Evolutionary conservation across 2,888 invertebrate species (phyloP), one percentile per base, ranked within the genome.

Genomic region (Drosophila demipolita): DNA sequence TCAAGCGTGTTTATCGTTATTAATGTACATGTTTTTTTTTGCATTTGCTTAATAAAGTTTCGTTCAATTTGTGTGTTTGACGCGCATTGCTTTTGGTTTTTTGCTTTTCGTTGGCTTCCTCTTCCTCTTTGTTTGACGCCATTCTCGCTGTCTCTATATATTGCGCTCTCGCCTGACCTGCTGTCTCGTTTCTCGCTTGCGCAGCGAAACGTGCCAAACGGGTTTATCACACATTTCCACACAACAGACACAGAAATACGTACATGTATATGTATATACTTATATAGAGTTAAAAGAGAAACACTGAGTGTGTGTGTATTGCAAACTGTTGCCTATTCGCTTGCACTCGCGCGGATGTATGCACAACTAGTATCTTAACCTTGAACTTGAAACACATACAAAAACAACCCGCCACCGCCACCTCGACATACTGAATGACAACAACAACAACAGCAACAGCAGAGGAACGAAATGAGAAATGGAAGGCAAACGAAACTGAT

Each of bases 311-410:
- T 45, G 11, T 20, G 42, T 20, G 20, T 23, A 29, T 61, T 60
- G 54, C 70, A 49, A 40, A 38, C 61, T 75, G 45, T 68, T 82
- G 75, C 77, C 57, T 73, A 65, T 74, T 80, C 77, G 60, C 68
- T 80, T 75, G 65, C 82, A 73, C 78, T 11, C 38, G 45, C 45
- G 4, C 23, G 36, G 1, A 15, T 29, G 78, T 81, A 89, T 90
- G 83, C 75, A 91, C 83, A 91, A 91, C 91, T 90, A 91, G 86
- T 91, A 90, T 91, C 91, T 92, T 92, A 91, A 92, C 92, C 92
- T 92, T 92, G 92, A 92, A 92, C 92, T 92, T 92, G 92, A 92
- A 92, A 92, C 83, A 89, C 79, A 90, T 83, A 54, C 63, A 69
- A 45, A 23, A 23, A 45, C 69, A 64, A 63, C 62, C 55, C 49